phyloP scores from a whole-genome alignment of 1,140 invertebrate genomes.

The Protaetia brevitarsis region DNA sequence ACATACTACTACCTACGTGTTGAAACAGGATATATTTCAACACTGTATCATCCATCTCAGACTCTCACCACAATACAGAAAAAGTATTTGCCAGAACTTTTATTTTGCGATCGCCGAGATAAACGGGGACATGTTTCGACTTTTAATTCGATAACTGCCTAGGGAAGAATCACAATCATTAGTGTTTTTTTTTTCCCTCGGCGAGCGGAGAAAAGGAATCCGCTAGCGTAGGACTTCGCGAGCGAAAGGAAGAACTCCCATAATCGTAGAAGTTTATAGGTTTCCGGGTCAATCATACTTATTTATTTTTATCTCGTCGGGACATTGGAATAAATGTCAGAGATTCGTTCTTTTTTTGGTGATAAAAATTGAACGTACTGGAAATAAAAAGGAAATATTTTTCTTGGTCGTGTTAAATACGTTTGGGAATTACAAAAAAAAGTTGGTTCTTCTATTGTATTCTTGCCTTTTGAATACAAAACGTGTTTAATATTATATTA shows the following conservation, averaged over 20 bases:
- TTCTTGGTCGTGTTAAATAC: no score
- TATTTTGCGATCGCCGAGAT: background rate
- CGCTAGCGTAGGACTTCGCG: background rate
- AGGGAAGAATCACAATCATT: conserved; percentile 14
- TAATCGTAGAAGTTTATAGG: conserved; percentile 13
- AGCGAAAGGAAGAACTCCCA: background rate
- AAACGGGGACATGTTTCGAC: conserved; percentile 10
- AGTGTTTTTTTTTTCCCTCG: background rate
- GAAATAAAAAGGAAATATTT: no score
- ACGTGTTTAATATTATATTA: no score
- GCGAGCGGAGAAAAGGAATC: background rate
- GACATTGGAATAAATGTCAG: background rate
- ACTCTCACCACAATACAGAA: background rate
- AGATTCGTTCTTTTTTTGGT: background rate
- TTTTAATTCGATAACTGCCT: conserved; percentile 10
- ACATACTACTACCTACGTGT: no score
- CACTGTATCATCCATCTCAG: no score
- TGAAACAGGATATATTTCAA: no score
- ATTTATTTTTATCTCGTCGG: conserved; percentile 3
- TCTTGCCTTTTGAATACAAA: no score
- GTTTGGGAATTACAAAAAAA: no score
- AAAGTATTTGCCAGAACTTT: background rate
- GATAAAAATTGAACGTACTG: background rate
- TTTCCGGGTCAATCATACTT: background rate
- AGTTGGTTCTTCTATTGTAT: no score